Conservation (phyloP, 2,888 invertebrate species). For the Synergus japonicus region DNA sequence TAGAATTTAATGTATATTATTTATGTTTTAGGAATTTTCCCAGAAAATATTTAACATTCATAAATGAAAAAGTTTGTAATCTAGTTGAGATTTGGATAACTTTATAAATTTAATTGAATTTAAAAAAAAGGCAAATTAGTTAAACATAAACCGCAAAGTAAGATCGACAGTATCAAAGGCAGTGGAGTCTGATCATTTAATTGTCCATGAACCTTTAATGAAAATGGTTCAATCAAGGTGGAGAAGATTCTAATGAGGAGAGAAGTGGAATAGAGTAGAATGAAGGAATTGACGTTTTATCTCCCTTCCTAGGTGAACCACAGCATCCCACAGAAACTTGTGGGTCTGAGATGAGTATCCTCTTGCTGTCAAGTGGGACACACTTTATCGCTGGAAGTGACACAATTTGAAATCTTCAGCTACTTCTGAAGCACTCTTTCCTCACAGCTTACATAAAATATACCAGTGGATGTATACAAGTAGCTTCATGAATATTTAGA, state of each 20-base stretch:
- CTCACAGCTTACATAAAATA: slow-evolving; percentile 21
- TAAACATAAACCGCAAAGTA: neutral
- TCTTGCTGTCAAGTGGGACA: slow-evolving; percentile 32
- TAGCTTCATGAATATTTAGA: slow-evolving; percentile 35
- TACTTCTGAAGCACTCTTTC: slow-evolving; percentile 18
- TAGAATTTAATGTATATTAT: too few relatives aligned
- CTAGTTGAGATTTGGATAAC: too few relatives aligned
- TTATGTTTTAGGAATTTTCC: too few relatives aligned
- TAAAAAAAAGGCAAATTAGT: neutral
- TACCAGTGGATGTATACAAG: slow-evolving; percentile 33
- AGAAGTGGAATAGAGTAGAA: slow-evolving; percentile 30
- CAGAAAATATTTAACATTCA: too few relatives aligned
- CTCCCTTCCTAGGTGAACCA: neutral
- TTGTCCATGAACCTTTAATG: slow-evolving; percentile 22
- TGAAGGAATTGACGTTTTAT: neutral
- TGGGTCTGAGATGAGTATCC: slow-evolving; percentile 28
- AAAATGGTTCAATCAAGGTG: slow-evolving; percentile 9
- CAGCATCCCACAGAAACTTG: slow-evolving; percentile 21
- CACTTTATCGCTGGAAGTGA: slow-evolving; percentile 57
- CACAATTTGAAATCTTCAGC: slow-evolving; percentile 54
- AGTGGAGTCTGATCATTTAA: slow-evolving; percentile 21
- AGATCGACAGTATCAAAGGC: neutral
- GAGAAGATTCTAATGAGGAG: neutral
- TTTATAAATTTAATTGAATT: neutral
- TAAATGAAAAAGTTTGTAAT: too few relatives aligned